These are phyloP conservation scores for Passer montanus DNA, from an alignment of 2,113 vertebrate species.

Conservation along the genomic window DNA sequence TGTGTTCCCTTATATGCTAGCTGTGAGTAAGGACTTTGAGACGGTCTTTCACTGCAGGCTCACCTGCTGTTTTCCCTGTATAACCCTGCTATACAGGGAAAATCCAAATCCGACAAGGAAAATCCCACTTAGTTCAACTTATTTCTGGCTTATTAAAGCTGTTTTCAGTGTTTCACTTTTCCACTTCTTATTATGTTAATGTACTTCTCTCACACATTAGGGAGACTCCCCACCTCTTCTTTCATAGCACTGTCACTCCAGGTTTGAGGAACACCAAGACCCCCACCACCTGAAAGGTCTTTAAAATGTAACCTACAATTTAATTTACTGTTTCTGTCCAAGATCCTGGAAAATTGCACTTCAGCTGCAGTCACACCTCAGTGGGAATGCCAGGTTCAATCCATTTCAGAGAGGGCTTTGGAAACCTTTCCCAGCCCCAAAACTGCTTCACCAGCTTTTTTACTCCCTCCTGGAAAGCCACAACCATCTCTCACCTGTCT, in stretches of 20 bases:
- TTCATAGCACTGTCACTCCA: neutral
- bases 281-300: neutral
- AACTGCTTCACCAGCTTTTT: neutral
- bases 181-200: neutral
- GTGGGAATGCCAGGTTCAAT: neutral
- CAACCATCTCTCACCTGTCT: neutral
- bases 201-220: neutral
- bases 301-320: neutral
- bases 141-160: neutral
- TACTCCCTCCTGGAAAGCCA: neutral
- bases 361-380: neutral
- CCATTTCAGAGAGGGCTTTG: neutral
- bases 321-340: neutral
- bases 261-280: neutral
- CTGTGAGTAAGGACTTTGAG: neutral
- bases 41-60: neutral
- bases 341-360: neutral
- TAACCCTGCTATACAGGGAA: neutral
- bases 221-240: neutral
- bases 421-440: neutral
- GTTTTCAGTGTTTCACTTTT: neutral
- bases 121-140: neutral
- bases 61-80: neutral
- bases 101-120: neutral
- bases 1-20: neutral